Evolutionary conservation across 2,113 vertebrate genomes (phyloP), one percentile per base, ranked within the genome.

Genomic region (Pollachius pollachius): DNA sequence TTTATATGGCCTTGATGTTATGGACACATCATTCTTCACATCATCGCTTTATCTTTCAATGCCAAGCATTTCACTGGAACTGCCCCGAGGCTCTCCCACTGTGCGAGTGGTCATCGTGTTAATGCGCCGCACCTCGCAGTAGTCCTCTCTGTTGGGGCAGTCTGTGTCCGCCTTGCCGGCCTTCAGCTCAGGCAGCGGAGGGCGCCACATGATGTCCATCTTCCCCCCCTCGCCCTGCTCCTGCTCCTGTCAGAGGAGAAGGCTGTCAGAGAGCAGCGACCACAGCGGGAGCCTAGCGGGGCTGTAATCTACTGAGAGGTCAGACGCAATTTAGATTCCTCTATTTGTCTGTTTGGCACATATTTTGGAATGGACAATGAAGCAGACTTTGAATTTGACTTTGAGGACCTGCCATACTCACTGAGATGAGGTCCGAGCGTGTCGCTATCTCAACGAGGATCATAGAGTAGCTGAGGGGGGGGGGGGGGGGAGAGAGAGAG

Each of bases 391-490:
- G 23, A 23, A 23, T 23, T 23, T 23, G 23, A 23, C 23, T 23
- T 23, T 23, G 59, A 48, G 19, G 12, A 65, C 37, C 37, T 59
- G 16, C 25, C 62, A 54, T 77, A 92, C 89, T 89, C 80, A 94
- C 92, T 64, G 82, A 89, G 73, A 91, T 77, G 17, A 92, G 84
- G 71, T 92, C 80, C 74, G 83, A 87, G 59, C 90, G 84, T 77
- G 89, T 90, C 15, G 90, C 89, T 70, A 92, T 93, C 83, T 92
- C 90, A 70, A 92, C 84, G 68, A 94, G 78, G 72, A 93, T 90
- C 71, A 94, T 81, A 61, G 90, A 91, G 80, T 89, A 93, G 81
- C 93, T 94, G 79, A 62, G 74, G 67, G 37, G 37, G 37, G 37
- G 41, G 41, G 41, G 41, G 41, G 12, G 41, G 41, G 41, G 41